A percentile compares a stretch with the other conserved stretches of the same genome.
Conservation (phyloP, 2,113 vertebrate genomes). For the Sapajus apella region DNA sequence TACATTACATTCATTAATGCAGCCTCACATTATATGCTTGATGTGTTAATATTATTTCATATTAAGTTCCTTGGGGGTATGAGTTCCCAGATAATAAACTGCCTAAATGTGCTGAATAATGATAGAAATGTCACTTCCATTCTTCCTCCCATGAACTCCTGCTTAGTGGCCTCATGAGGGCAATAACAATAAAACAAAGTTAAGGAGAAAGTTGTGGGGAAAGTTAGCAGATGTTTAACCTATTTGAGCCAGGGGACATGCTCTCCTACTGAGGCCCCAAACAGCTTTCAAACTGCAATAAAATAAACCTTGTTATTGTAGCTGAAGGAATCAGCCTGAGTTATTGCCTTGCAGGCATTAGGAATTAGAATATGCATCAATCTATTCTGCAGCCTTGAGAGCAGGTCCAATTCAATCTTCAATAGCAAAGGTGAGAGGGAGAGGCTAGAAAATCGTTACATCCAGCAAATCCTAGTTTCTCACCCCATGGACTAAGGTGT, state of each 20-base stretch:
- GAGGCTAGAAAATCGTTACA: conserved; percentile 34
- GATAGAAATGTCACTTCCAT: conserved; percentile 67
- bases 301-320: conserved; percentile 75
- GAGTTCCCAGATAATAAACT: conserved; percentile 65
- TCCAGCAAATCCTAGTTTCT: background rate
- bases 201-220: conserved; percentile 64
- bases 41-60: conserved; percentile 70
- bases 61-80: conserved; percentile 56
- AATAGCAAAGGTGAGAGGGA: conserved; percentile 33
- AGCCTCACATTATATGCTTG: conserved; percentile 54
- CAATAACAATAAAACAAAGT: conserved; percentile 75
- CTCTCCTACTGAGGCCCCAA: conserved; percentile 52
- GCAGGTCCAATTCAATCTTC: conserved; percentile 50
- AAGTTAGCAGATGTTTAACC: conserved; percentile 69
- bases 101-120: conserved; percentile 68
- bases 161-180: conserved; percentile 54
- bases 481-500: background rate
- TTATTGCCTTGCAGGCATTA: conserved; percentile 63
- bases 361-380: conserved; percentile 71
- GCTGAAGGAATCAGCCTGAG: conserved; percentile 56
- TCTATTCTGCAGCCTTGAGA: conserved; percentile 57
- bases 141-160: conserved; percentile 53
- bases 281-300: conserved; percentile 63
- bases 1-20: conserved; percentile 63
- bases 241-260: conserved; percentile 58